Evolutionary conservation across 2,888 invertebrate genomes (phyloP), one percentile per base, ranked within the genome.

Genomic region (Xanthia togata): DNA sequence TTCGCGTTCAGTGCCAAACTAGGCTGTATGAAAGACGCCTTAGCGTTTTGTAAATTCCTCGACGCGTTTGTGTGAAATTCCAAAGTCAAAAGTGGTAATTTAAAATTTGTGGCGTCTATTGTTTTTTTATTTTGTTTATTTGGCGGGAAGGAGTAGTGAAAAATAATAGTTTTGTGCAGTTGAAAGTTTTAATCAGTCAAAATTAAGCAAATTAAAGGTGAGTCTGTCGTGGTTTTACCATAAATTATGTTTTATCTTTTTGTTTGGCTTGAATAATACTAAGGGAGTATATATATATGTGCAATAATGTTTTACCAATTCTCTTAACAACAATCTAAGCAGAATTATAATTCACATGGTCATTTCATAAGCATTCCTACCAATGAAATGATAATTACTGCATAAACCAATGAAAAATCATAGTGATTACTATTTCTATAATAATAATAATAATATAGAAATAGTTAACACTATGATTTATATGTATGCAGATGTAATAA

Each of bases 171-270:
- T 81, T 78, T 71, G 69, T 77, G 57, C 6, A 23, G 70, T 76
- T 44, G 64, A 72, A 71, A 53, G 26, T 67, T 73, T 53, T 83
- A 87, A 91, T 83, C 85, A 83, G 86, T 81, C 94, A 95, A 95
- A 93, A 95, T 95, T 95, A 93, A 93, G 93, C 91, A 93, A 89
- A 76, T 94, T 88, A 94, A 94, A 89, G 93, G 95, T 95, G 76
- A 93, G 95, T 92, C 0, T 41, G 11, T 57, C 65, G 2, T 44
- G 0, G 5, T 44, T 20, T 50, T 41, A 35, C n/a, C 14, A 31
- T 8, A 31, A 31, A 5, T 6, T 11, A 23, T 50, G 6, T 55
- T 1, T 67, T 23, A 9, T 23, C 0, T 38, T 55, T 23, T 5
- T 26, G 9, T 11, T 44, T 9, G 8, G 12, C 35, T 71, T 55